Conservation (phyloP, 2,113 vertebrate species). For the Electrona antarctica region DNA sequence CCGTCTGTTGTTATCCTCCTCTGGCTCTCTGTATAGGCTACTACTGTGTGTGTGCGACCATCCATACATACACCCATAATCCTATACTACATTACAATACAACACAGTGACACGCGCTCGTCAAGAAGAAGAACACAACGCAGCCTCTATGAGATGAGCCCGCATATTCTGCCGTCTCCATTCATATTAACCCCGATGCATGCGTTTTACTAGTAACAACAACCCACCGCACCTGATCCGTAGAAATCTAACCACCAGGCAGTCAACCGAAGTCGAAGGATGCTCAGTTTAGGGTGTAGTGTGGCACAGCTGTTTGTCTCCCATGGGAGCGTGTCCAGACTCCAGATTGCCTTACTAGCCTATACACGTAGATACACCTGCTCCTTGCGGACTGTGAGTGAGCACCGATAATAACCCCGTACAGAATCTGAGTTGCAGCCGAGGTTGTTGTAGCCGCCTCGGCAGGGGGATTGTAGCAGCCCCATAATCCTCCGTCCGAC, state of each 20-base stretch:
- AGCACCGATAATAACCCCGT: background rate
- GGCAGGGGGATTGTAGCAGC: conserved; percentile 36
- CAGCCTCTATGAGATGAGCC: conserved; percentile 4
- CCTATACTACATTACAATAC: conserved; percentile 48
- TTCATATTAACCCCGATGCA: conserved; percentile 10
- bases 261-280: background rate
- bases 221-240: conserved; percentile 3
- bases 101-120: conserved; percentile 14
- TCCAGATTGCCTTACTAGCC: no score
- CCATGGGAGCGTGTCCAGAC: no score
- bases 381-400: conserved; percentile 37
- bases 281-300: background rate
- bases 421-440: no score
- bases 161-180: background rate
- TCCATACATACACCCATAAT: background rate
- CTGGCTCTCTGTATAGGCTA: background rate
- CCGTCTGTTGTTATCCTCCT: conserved; percentile 15
- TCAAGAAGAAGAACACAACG: background rate
- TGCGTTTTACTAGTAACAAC: background rate
- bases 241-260: background rate
- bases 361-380: background rate
- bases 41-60: no score
- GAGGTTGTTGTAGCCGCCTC: background rate
- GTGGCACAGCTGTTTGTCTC: conserved; percentile 1
- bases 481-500: conserved; percentile 57